Base-by-base conservation (phyloP, 2,113 vertebrate species). In the Pseudopodoces humilis region DNA sequence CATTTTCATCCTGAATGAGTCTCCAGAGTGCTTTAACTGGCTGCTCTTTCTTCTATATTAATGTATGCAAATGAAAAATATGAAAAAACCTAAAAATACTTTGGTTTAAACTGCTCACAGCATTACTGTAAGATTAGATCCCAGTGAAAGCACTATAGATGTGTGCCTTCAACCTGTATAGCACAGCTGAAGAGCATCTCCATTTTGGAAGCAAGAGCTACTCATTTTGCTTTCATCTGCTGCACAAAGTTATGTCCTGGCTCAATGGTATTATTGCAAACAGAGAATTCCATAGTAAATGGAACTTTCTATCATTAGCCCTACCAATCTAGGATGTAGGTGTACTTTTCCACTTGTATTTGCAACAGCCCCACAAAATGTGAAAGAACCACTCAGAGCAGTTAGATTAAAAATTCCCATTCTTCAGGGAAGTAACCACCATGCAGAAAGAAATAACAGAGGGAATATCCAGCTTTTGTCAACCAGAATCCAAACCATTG, bases 201-300 rank as follows among this genome's bases (percentile, higher is more conserved):
- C 20, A 69, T 3, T 7, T 25, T 76, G 37, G 15, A 58, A 89
- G 35, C 9, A 70, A 88, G 35, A 94, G 83, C 56, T 63, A 43
- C 71, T 81, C 6, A 52, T 64, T 90, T 88, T 91, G 58, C 60
- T 92, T 92, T 90, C 41, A 78, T 68, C 62, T 68, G 17, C 64
- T 70, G 37, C 49, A 52, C 21, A 59, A 80, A 83, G 52, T 83
- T 71, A 60, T 0, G 0, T 41, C 8, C 19, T 78, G 75, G 28
- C n/a, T 78, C 64, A 88, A 25, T 28, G 18, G 35, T 47, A 59
- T 44, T 77, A 90, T 1, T 74, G 24, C 43, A 81, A 91, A 79
- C 23, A 92, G 58, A 95, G 95, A 92, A 92, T 79, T 84, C 37
- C 30, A 47, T 33, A 44, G 62, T 56, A 91, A 89, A 92, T 71